Evolutionary conservation across 2,888 invertebrate genomes (phyloP), one percentile per base, ranked within the genome.

Genomic region (Diarsia rubi): DNA sequence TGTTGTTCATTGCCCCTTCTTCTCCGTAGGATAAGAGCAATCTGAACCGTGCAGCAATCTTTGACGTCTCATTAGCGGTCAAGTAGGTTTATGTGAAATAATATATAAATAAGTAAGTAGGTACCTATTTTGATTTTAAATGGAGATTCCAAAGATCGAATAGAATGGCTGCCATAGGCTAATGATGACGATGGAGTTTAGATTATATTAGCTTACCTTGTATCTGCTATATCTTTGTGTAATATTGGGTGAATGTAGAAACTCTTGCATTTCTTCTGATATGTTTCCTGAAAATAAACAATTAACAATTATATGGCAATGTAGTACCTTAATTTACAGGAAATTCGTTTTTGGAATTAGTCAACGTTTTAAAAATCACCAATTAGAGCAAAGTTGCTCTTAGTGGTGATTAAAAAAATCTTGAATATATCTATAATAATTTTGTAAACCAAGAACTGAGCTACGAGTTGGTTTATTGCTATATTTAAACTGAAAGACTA

Each of bases 221-320:
- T 94, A 78, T 97, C 97, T 49, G 96, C 94, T 82, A 97, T 94
- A 73, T 96, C 96, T 88, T 97, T 97, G 27, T 90, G 85, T 64
- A 91, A 83, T 88, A 96, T 93, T 82, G 89, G 93, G 80, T 95
- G 95, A 67, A 98, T 98, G 90, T 97, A 97, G 91, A 97, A 97
- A 83, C 97, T 97, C 89, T 97, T 98, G 91, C 97, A 98, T 94
- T 98, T 98, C 88, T 97, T 97, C 93, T 98, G 98, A 93, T 98
- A 98, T 84, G 97, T 97, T 94, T 98, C 98, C 98, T 98, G 94
- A 47, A 97, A 95, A 77, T 79, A 81, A 57, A 78, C 57, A 14
- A 37, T 37, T 37, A 76, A n/a, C n/a, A n/a, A 76, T 47, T 2
- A 42, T 16, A 62, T 16, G 4, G 12, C n/a, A 42, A 6, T n/a